These are phyloP conservation scores for Helicoverpa zea DNA, from an alignment of 1,140 invertebrate species.

Conservation along the genomic window DNA sequence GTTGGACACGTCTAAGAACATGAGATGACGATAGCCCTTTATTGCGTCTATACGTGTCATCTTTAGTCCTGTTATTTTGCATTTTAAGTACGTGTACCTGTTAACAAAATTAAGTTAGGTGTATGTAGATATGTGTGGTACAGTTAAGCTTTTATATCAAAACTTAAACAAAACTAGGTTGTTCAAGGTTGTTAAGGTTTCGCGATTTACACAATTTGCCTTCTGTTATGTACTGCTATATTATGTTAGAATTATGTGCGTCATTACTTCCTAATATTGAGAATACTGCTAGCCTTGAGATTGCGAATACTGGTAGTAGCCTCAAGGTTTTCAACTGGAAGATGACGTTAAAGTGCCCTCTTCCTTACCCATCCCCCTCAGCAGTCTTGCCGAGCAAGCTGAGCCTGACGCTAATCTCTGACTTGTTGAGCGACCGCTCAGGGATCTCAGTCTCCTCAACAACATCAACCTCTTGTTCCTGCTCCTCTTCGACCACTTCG, in stretches of 20 bases:
- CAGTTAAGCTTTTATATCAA: neutral
- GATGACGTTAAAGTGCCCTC: neutral
- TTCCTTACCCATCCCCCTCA: slow-evolving; percentile 75
- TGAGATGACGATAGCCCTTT: slow-evolving; percentile 83
- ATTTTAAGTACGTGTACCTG: slow-evolving; percentile 84
- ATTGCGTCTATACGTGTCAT: slow-evolving; percentile 84
- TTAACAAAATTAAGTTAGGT: slow-evolving; percentile 17
- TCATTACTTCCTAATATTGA: too few species aligned
- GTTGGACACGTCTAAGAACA: slow-evolving; percentile 86
- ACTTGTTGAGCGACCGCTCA: slow-evolving; percentile 62
- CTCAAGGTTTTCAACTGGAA: too few species aligned
- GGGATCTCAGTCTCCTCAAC: slow-evolving; percentile 49
- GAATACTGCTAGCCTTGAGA: too few species aligned
- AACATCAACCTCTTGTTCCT: slow-evolving; percentile 51
- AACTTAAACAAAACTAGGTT: neutral
- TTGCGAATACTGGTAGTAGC: too few species aligned
- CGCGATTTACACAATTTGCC: too few species aligned
- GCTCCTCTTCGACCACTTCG: slow-evolving; percentile 50
- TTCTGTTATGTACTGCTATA: too few species aligned
- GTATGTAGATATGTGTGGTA: neutral
- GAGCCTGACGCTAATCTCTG: slow-evolving; percentile 75
- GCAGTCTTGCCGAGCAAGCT: slow-evolving; percentile 79
- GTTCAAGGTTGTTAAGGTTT: too few species aligned
- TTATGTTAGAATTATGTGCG: too few species aligned
- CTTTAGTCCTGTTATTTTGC: slow-evolving; percentile 75